phyloP scores from a whole-genome alignment of 2,888 invertebrate species.

The Trichacis sp. region DNA sequence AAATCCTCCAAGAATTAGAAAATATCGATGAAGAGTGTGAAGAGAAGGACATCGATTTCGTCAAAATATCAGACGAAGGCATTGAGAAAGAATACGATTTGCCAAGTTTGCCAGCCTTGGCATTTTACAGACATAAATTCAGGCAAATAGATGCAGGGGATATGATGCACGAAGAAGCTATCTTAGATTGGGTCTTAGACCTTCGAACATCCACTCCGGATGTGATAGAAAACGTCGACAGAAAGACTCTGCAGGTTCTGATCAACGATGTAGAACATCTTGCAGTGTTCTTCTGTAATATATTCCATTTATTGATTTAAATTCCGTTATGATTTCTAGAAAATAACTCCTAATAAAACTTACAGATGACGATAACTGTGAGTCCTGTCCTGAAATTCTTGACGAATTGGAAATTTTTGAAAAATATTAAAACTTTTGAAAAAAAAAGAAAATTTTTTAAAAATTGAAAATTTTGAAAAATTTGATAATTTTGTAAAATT shows the following conservation, averaged over 20 bases:
- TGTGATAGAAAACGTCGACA: constrained; percentile 91
- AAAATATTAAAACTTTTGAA: too few species aligned
- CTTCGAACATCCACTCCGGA: constrained; percentile 87
- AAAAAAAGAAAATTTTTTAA: too few species aligned
- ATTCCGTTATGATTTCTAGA: too few species aligned
- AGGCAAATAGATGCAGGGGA: constrained; percentile 90
- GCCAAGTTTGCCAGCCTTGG: constrained; percentile 82
- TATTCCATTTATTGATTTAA: constrained; percentile 3
- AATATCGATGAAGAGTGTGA: constrained; percentile 95
- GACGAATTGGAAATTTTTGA: neutral
- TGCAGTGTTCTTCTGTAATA: constrained; percentile 90
- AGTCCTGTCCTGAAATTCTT: neutral
- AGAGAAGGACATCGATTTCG: constrained; percentile 90
- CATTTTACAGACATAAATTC: constrained; percentile 89
- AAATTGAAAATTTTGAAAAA: too few species aligned
- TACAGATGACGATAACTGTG: too few species aligned
- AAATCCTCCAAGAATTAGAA: constrained; percentile 88
- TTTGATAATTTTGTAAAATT: too few species aligned
- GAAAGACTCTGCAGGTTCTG: constrained; percentile 88
- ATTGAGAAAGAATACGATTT: constrained; percentile 90
- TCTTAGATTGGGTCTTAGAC: constrained; percentile 90
- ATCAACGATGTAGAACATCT: constrained; percentile 92
- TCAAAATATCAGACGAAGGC: constrained; percentile 90
- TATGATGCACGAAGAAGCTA: constrained; percentile 91
- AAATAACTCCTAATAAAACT: too few species aligned